Conservation (phyloP, 2,888 invertebrate genomes). For the Dioctria linearis region DNA sequence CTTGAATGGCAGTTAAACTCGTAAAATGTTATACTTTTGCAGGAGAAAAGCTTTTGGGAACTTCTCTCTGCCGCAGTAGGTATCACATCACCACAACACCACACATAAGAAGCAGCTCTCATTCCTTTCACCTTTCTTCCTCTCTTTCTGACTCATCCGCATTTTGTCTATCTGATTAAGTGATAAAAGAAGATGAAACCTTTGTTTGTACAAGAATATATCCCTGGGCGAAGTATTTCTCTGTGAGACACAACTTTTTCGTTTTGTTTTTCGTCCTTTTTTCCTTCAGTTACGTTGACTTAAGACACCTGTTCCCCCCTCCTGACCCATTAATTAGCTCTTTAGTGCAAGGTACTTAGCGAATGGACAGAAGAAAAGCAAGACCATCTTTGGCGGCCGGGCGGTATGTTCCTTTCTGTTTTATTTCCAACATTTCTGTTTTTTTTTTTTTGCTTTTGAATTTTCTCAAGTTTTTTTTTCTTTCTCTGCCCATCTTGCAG, state of each 20-base stretch:
- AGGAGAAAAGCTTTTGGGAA: too few species aligned
- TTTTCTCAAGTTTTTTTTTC: not conserved
- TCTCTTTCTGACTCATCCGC: not conserved
- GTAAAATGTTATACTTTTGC: too few species aligned
- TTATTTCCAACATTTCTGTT: not conserved
- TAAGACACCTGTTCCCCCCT: not conserved
- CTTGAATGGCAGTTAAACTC: not conserved
- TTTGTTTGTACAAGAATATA: not conserved
- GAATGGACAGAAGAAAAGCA: not conserved
- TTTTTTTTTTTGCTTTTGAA: not conserved
- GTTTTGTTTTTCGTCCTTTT: not conserved
- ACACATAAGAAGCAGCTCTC: too few species aligned
- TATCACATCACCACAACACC: too few species aligned
- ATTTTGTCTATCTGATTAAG: constrained; percentile 1
- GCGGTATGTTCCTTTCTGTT: not conserved
- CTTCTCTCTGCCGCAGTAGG: too few species aligned
- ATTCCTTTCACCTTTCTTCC: not conserved
- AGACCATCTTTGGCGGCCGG: not conserved
- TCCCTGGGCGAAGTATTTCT: not conserved
- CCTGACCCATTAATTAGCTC: constrained; percentile 20
- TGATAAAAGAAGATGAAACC: constrained; percentile 8
- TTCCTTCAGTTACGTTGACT: constrained; percentile 6
- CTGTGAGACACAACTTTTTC: too few species aligned
- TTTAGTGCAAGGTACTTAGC: constrained; percentile 1
- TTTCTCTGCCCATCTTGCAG: not conserved